Evolutionary conservation across 2,888 invertebrate species (phyloP), one percentile per base, ranked within the genome.

Genomic region (Scaeva pyrastri): DNA sequence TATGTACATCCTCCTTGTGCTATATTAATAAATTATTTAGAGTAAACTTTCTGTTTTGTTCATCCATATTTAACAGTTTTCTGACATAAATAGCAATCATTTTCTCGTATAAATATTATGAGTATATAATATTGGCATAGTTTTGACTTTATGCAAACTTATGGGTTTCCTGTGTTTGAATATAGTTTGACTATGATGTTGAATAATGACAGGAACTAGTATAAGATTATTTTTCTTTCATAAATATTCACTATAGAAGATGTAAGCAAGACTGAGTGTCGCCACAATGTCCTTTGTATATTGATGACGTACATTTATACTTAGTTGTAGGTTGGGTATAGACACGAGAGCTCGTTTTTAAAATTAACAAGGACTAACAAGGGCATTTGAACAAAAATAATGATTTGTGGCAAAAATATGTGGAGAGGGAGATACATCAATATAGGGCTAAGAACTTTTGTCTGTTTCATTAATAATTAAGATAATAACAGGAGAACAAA

Each of bases 181-280:
- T 8, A 64, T 26, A 45, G 26, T 64, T 64, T 45, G 64, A 16
- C 43, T 14, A 60, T 60, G 21, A 43, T 41, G 41, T 43, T n/a
- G 31, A 62, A 60, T 60, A 39, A 73, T 60, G 23, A 50, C 7
- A 48, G 31, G 39, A 60, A 16, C 14, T 31, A 31, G 6, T 39
- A 41, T 50, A 39, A 62, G 12, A 73, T 50, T n/a, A n/a, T n/a
- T n/a, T n/a, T 48, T 41, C 4, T 8, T 12, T 21, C 45, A 68
- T 72, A 72, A 66, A 76, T 68, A 83, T 82, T 68, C 58, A 77
- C 14, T 66, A 52, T 52, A 19, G 14, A 12, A 1, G 45, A n/a
- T 31, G 31, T 31, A 23, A 39, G 41, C 48, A 70, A 60, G 70
- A 75, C 73, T 31, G 52, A 23, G 43, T 60, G 73, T 14, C 62